phyloP scores from a whole-genome alignment of 1,140 invertebrate species.

The Zaprionus gabonicus region DNA sequence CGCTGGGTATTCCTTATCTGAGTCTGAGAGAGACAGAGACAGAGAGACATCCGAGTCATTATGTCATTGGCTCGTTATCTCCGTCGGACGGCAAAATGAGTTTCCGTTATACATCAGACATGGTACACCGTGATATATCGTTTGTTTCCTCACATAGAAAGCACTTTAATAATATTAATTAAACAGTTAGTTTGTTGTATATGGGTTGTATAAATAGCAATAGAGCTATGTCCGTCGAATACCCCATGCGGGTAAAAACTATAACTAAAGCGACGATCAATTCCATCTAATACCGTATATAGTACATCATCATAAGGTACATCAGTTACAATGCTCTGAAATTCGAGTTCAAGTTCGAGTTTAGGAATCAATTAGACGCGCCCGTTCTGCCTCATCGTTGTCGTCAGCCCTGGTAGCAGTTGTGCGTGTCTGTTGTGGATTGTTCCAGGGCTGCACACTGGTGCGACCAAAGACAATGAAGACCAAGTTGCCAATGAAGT shows the following conservation, averaged over 20 bases:
- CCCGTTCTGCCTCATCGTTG: constrained; percentile 39
- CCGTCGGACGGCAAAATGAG: neutral
- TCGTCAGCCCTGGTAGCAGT: neutral
- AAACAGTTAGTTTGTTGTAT: constrained; percentile 56
- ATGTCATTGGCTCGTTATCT: neutral
- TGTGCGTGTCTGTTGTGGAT: constrained; percentile 44
- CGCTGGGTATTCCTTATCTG: neutral
- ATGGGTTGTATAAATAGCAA: constrained; percentile 45
- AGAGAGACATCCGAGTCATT: neutral
- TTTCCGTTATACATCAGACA: constrained; percentile 6
- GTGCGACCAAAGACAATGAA: constrained; percentile 89
- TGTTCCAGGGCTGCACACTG: constrained; percentile 88
- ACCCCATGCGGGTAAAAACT: neutral
- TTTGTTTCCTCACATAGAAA: constrained; percentile 26
- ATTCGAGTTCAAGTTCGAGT: constrained; percentile 14
- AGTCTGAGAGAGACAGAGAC: neutral
- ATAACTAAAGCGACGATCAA: constrained; percentile 55
- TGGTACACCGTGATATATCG: neutral
- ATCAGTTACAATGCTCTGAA: constrained; percentile 51
- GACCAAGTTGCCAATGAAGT: constrained; percentile 88
- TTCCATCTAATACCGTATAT: constrained; percentile 65
- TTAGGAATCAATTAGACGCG: constrained; percentile 62
- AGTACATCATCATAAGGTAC: constrained; percentile 52
- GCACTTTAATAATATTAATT: constrained; percentile 44
- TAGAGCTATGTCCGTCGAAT: constrained; percentile 17